Percentiles rank a stretch among this genome's conserved stretches.
These are phyloP conservation scores for Nicator chloris DNA, from an alignment of 2,113 vertebrate genomes.

Conservation along the genomic window DNA sequence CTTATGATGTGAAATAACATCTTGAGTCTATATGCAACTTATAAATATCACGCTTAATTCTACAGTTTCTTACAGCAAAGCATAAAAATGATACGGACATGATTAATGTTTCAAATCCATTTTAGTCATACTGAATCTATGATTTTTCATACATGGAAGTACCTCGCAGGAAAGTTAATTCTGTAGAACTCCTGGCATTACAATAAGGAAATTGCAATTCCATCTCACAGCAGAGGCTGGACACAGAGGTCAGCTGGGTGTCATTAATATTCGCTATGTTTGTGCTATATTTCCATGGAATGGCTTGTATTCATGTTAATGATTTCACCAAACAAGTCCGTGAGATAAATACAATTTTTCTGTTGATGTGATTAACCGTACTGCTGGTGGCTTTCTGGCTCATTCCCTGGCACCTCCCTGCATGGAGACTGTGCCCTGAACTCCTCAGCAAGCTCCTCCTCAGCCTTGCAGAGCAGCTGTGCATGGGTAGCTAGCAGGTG, in stretches of 20 bases:
- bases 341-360: neutral
- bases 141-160: neutral
- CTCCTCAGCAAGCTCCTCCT: neutral
- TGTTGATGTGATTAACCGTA: neutral
- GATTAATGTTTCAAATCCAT: neutral
- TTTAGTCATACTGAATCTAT: neutral
- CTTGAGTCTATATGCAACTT: neutral
- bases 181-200: neutral
- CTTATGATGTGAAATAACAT: neutral
- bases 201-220: accelerated
- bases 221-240: neutral
- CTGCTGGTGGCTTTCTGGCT: neutral
- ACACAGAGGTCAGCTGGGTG: neutral
- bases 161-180: neutral
- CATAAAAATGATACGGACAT: neutral
- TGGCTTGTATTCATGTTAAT: neutral
- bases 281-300: neutral
- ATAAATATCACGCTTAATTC: neutral
- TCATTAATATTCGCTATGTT: neutral
- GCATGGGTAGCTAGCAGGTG: neutral
- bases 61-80: neutral
- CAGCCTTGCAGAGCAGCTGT: neutral
- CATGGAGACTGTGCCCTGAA: accelerated
- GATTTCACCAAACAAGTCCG: neutral
- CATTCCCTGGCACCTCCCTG: neutral